phyloP scores from a whole-genome alignment of 2,113 vertebrate genomes.

The Halichoerus grypus region DNA sequence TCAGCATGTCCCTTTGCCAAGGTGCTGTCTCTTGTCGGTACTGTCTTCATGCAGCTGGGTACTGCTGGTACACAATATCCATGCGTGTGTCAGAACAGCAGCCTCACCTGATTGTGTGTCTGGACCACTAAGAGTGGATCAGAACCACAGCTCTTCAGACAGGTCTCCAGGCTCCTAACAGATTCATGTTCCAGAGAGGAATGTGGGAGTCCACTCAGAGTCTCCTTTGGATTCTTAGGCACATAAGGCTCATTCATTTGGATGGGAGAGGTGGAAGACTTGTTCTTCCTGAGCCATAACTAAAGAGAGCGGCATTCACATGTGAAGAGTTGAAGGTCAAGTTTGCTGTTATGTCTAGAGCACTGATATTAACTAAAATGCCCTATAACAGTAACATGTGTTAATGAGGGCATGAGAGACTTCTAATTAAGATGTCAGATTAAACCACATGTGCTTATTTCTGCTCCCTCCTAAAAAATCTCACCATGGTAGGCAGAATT shows the following conservation, averaged over 20 bases:
- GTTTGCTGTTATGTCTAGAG: background rate
- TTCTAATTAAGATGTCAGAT: background rate
- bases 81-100: fast-evolving
- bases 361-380: background rate
- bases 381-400: background rate
- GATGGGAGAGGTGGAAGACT: background rate
- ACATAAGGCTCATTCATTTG: background rate
- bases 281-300: background rate
- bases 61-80: too few relatives aligned
- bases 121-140: background rate
- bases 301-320: background rate
- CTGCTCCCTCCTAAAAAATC: background rate
- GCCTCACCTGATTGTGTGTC: background rate
- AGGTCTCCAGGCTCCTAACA: fast-evolving
- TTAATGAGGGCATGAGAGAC: background rate
- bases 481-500: background rate
- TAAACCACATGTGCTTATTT: background rate
- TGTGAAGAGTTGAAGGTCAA: background rate
- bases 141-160: background rate
- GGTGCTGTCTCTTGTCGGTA: background rate
- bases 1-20: slow-evolving; percentile 27
- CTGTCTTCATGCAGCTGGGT: slow-evolving; percentile 29
- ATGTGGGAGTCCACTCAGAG: background rate
- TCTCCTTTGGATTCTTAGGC: background rate
- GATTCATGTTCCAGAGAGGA: background rate